Evolutionary conservation across 2,888 invertebrate genomes (phyloP).

Genomic region (Pecten maximus): DNA sequence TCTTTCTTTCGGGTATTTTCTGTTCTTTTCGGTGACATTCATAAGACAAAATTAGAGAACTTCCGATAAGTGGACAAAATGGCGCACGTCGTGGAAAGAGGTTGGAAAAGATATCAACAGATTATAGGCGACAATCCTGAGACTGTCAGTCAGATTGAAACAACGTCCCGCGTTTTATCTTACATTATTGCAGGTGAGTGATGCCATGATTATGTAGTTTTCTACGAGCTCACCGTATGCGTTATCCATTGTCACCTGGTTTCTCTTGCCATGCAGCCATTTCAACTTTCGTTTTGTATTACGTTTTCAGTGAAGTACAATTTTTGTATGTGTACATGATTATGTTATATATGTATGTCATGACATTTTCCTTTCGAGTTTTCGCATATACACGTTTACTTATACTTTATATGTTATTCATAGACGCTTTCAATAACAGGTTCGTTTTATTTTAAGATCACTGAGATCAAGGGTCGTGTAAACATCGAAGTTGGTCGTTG

Average conservation of each 20-base stretch:
- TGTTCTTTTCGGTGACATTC: neutral
- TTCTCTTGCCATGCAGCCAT: neutral
- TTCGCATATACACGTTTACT: too few relatives aligned
- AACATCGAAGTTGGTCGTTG: too few relatives aligned
- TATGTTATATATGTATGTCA: too few relatives aligned
- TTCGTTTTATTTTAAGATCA: too few relatives aligned
- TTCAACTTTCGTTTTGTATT: conserved; percentile 41
- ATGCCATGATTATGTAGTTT: neutral
- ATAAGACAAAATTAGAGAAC: neutral
- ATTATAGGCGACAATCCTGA: conserved; percentile 72
- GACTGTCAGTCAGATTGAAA: conserved; percentile 74
- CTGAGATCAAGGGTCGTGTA: too few relatives aligned
- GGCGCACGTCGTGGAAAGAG: conserved; percentile 59
- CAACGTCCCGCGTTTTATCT: conserved; percentile 72
- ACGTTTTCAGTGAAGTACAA: neutral
- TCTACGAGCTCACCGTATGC: neutral
- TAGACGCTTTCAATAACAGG: too few relatives aligned
- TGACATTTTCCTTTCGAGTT: too few relatives aligned
- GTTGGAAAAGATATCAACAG: conserved; percentile 69
- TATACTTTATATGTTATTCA: too few relatives aligned
- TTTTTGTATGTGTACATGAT: too few relatives aligned
- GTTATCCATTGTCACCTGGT: neutral
- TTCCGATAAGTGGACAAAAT: conserved; percentile 49
- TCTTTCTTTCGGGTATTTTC: neutral
- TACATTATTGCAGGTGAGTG: conserved; percentile 75